Evolutionary conservation across 2,113 vertebrate species (phyloP), one percentile per base, ranked within the genome.

Genomic region (Emydura subglobosa): DNA sequence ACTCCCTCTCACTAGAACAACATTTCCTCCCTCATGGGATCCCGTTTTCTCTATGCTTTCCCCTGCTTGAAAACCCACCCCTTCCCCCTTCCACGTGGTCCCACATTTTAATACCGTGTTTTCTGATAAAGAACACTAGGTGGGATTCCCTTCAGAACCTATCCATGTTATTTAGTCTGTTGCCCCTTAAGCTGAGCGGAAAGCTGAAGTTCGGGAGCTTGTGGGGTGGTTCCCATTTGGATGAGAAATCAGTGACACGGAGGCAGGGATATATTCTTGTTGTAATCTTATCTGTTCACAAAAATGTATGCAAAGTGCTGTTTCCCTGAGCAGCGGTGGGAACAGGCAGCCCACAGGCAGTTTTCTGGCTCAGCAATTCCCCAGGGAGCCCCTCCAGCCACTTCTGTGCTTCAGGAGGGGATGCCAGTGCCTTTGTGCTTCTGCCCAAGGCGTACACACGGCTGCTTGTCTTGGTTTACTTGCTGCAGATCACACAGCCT

Each of bases 1-100:
- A 29, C 25, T 51, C 5, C 4, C 29, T 55, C 21, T 82, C 79
- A 68, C 80, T 82, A 85, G 47, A 95, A 61, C 7, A 31, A 93
- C 19, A 9, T 93, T 91, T 85, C 13, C 79, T 93, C 24, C 87
- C 53, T 83, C 90, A 34, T 61, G 39, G 54, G 83, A 5, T 82
- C 89, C 21, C 39, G 0, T 72, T 4, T 49, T 95, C 82, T n/a
- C 5, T 17, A 24, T 39, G 34, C 79, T 76, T 57, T 92, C 9
- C 5, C 19, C 39, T 9, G 22, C 29, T 84, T 74, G 92, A 84
- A 89, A 92, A 82, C 5, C 12, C 78, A 10, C 9, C 29, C 34
- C 1, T 0, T 79, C 88, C 0, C 0, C 76, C 31, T 44, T 53
- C n/a, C 87, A 34, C 4, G 5, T 21, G 4, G 31, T 42, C 9